Evolutionary conservation across 2,113 vertebrate species (phyloP).

Genomic region (Oryzias celebensis): DNA sequence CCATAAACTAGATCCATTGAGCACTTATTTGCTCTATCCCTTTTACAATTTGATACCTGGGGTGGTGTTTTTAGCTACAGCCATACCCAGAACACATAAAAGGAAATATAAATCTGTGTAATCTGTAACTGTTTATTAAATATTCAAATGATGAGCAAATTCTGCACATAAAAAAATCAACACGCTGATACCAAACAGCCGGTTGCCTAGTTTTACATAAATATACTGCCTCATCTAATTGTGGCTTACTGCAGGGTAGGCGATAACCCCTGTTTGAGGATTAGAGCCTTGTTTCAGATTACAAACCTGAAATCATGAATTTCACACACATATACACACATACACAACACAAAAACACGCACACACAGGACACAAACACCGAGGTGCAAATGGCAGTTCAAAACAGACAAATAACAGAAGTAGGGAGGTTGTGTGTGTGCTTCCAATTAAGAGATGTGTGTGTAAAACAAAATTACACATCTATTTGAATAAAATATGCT

Average conservation of each 20-base stretch:
- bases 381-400: slow-evolving; percentile 41
- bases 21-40: no score
- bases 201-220: no score
- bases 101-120: no score
- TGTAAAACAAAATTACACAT: slow-evolving; percentile 61
- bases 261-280: slow-evolving; percentile 15
- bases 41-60: no score
- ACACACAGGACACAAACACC: no score
- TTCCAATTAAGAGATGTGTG: slow-evolving; percentile 63
- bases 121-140: no score
- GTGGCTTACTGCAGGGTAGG: neutral
- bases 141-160: no score
- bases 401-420: slow-evolving; percentile 55
- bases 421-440: slow-evolving; percentile 37
- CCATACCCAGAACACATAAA: no score
- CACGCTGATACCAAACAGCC: no score
- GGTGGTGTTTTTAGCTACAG: no score
- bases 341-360: neutral
- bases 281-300: slow-evolving; percentile 18
- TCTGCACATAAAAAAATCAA: no score
- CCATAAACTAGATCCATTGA: no score
- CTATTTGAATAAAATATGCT: slow-evolving; percentile 66
- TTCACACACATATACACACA: slow-evolving; percentile 19
- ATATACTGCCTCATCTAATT: slow-evolving; percentile 4
- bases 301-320: slow-evolving; percentile 28